These are phyloP conservation scores for Pseudopodoces humilis DNA, from an alignment of 2,113 vertebrate genomes.

Conservation along the genomic window DNA sequence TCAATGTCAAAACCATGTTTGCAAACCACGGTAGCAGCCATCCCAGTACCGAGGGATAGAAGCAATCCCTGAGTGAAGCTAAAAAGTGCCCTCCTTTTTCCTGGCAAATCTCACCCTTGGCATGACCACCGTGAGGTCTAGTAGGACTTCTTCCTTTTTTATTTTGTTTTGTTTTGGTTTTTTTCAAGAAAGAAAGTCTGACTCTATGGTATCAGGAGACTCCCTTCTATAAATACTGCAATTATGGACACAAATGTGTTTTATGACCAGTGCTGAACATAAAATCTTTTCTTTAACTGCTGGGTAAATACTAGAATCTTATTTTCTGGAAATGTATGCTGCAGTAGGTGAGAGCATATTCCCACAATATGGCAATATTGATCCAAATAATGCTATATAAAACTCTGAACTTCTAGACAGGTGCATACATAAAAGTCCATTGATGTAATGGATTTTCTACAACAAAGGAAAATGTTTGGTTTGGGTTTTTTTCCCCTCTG, in stretches of 20 bases:
- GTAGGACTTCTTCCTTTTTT: neutral
- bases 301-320: neutral
- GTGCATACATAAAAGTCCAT: neutral
- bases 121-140: neutral
- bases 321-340: neutral
- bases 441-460: neutral
- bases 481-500: neutral
- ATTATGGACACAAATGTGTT: neutral
- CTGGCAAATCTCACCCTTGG: neutral
- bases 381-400: neutral
- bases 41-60: neutral
- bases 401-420: neutral
- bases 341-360: neutral
- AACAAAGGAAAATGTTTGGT: neutral
- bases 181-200: neutral
- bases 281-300: neutral
- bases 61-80: neutral
- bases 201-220: neutral
- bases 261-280: neutral
- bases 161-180: rapidly evolving
- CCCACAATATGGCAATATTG: neutral
- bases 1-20: neutral
- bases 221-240: neutral
- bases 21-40: neutral
- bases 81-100: rapidly evolving